Base-by-base conservation (phyloP, 2,113 vertebrate species). In the Phasianus colchicus region DNA sequence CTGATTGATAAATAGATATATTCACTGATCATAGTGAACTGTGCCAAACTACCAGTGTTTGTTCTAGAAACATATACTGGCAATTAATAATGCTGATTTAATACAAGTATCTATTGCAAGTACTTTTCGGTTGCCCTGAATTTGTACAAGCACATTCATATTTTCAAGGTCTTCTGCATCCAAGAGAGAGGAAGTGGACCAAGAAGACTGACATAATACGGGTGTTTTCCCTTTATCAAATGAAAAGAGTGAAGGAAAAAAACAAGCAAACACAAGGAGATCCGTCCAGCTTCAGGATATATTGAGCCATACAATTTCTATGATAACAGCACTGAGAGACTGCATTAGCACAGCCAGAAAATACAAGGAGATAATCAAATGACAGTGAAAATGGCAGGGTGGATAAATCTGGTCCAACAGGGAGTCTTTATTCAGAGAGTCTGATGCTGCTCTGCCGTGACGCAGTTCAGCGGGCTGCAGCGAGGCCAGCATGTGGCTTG, bases 311-410 rank as follows among this genome's bases (percentile, higher is more conserved):
- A 76, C 82, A 82, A 75, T 83, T 92, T 57, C 76, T 80, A 6
- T 60, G 83, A 90, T 86, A 96, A 84, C 63, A 72, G 84, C 22
- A 65, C 70, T 92, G 80, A 89, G 79, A 95, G 86, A 34, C 58
- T 65, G 61, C 86, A 95, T 96, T 96, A 97, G 72, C 88, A 0
- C 94, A 94, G 90, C 73, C 88, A 85, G 97, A 84, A 92, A 86
- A 92, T 29, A 91, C 86, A 91, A 86, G 93, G 84, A 93, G 91
- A 86, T 94, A 94, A 96, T 97, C 94, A 96, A 90, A 57, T 76
- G 88, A 91, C 88, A 91, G 91, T 29, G 91, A 91, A 96, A 96
- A 96, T 95, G 95, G 90, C 93, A 95, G 88, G 84, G 86, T 95
- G 92, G 88, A 71, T 95, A 89, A 91, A 91, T 60, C 65, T 69